phyloP scores from a whole-genome alignment of 1,140 invertebrate genomes.

The Tribolium madens region DNA sequence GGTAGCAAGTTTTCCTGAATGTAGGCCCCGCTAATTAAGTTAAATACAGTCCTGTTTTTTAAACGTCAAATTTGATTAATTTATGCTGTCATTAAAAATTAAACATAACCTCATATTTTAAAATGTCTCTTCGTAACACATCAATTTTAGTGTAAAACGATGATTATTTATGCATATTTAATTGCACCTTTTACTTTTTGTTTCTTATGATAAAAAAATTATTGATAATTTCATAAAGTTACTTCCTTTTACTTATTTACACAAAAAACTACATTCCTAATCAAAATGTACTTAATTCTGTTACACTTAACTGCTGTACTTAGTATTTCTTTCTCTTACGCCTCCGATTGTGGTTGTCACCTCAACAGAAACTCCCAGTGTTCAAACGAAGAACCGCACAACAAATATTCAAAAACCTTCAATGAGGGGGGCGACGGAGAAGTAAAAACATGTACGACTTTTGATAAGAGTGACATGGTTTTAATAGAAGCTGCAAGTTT shows the following conservation, averaged over 20 bases:
- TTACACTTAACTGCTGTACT: constrained; percentile 50
- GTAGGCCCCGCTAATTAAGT: neutral
- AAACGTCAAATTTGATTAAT: constrained; percentile 4
- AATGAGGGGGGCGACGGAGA: constrained; percentile 44
- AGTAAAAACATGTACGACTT: constrained; percentile 20
- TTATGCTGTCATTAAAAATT: neutral
- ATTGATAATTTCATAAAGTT: neutral
- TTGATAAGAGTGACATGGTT: constrained; percentile 71
- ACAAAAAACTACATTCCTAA: constrained; percentile 1
- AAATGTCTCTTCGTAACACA: neutral
- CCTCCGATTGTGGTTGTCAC: constrained; percentile 58
- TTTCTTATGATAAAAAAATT: neutral
- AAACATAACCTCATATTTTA: neutral
- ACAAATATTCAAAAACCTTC: constrained; percentile 45
- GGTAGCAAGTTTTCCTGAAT: no score
- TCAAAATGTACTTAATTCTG: constrained; percentile 57
- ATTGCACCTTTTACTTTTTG: neutral
- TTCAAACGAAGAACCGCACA: constrained; percentile 20
- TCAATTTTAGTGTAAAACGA: constrained; percentile 5
- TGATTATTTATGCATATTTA: neutral
- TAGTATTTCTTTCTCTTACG: constrained; percentile 40
- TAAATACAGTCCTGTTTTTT: neutral
- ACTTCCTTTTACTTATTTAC: neutral
- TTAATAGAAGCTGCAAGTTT: constrained; percentile 78
- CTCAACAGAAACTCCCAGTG: constrained; percentile 56